Conservation (phyloP, 2,888 invertebrate species). For the Dione juno region DNA sequence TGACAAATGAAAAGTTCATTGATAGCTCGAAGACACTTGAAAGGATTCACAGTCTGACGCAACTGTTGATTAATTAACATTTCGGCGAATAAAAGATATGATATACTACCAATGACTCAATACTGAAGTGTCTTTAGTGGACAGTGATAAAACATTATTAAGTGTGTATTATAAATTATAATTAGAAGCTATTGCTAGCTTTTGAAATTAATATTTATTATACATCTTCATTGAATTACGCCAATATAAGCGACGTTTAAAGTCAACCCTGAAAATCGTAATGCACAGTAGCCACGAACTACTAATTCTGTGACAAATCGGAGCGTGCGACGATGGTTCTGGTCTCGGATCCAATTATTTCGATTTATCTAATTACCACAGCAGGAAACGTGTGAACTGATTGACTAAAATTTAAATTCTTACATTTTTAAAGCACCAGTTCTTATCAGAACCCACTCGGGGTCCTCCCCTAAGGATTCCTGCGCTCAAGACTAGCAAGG, state of each 20-base stretch:
- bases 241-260: not conserved
- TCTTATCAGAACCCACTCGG: not conserved
- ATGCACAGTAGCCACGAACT: conserved; percentile 47
- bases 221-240: not conserved
- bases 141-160: not conserved
- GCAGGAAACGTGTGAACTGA: conserved; percentile 64
- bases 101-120: conserved; percentile 19
- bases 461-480: too few relatives aligned
- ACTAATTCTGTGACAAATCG: conserved; percentile 74
- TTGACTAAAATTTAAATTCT: conserved; percentile 45
- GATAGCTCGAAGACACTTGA: conserved; percentile 40
- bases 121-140: not conserved
- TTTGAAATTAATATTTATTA: not conserved
- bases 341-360: conserved; percentile 67
- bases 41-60: conserved; percentile 31
- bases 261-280: conserved; percentile 43
- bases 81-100: conserved; percentile 27
- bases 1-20: conserved; percentile 40
- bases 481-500: too few relatives aligned
- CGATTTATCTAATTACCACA: conserved; percentile 77
- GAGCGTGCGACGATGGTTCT: conserved; percentile 70
- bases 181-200: not conserved
- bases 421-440: not conserved
- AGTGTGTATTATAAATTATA: not conserved
- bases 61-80: conserved; percentile 19